phyloP scores from a whole-genome alignment of 2,113 vertebrate genomes.

The Otus sunia region DNA sequence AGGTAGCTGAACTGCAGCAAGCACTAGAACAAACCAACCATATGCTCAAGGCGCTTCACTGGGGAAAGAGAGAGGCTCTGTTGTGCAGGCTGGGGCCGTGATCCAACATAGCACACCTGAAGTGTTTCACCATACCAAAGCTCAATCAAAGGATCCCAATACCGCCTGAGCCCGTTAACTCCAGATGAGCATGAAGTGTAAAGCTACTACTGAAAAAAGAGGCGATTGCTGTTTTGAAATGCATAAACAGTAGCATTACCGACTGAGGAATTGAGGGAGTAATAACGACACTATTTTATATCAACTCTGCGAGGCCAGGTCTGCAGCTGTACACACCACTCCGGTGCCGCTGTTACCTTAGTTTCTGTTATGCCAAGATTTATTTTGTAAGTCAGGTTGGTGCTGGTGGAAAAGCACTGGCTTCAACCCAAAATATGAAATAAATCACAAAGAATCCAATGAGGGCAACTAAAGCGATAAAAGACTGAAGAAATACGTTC shows the following conservation, averaged over 20 bases:
- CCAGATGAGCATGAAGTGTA: constrained; percentile 4
- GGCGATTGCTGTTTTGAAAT: constrained; percentile 9
- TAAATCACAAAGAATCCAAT: constrained; percentile 2
- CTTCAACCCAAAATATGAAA: neutral
- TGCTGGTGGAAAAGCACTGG: neutral
- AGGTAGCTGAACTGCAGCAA: constrained; percentile 28
- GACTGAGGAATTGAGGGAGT: neutral
- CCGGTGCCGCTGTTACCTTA: neutral
- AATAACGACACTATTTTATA: neutral
- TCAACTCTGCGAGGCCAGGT: neutral
- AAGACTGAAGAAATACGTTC: neutral
- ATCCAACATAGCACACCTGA: neutral
- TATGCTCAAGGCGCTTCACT: neutral
- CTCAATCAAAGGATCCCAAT: neutral
- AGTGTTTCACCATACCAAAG: neutral
- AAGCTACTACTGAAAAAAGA: constrained; percentile 7
- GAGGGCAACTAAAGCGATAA: neutral
- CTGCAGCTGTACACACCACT: neutral
- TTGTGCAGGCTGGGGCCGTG: neutral
- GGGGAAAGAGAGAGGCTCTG: neutral
- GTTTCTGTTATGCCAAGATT: neutral
- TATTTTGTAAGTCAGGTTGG: neutral
- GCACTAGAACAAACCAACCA: neutral
- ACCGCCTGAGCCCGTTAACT: neutral
- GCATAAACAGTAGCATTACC: neutral